Conservation (phyloP, 2,113 vertebrate genomes). For the Channa argus region DNA sequence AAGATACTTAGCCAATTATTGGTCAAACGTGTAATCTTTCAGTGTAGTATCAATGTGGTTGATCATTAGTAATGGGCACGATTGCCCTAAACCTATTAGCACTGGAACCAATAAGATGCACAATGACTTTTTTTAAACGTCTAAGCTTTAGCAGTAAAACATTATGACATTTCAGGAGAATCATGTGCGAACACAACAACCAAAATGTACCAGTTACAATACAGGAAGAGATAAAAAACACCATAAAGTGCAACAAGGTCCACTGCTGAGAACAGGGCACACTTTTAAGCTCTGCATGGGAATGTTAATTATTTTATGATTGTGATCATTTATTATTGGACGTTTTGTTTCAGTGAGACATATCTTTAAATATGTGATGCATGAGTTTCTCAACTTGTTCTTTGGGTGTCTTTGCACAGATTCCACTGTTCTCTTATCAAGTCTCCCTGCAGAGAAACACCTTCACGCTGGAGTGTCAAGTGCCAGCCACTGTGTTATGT, state of each 20-base stretch:
- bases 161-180: constrained; percentile 1
- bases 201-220: background rate
- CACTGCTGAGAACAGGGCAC: constrained; percentile 1
- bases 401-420: constrained; percentile 41
- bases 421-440: constrained; percentile 54
- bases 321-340: constrained; percentile 3
- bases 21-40: constrained; percentile 52
- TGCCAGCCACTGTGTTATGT: constrained; percentile 15
- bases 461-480: constrained; percentile 57
- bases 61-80: constrained; percentile 77
- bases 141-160: background rate
- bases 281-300: constrained; percentile 3
- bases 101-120: background rate
- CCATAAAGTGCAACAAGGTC: constrained; percentile 14
- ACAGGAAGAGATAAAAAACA: constrained; percentile 19
- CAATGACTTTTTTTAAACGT: background rate
- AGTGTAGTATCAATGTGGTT: constrained; percentile 83
- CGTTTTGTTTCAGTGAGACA: constrained; percentile 16
- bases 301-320: constrained; percentile 48
- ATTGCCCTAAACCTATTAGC: constrained; percentile 50
- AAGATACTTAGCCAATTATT: constrained; percentile 55
- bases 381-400: constrained; percentile 13
- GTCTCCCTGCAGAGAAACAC: constrained; percentile 43
- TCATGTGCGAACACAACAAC: background rate
- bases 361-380: constrained; percentile 12